A percentile compares a stretch with the other conserved stretches of the same genome.
These are phyloP conservation scores for Salminus brasiliensis DNA, from an alignment of 2,113 vertebrate species.

Conservation along the genomic window DNA sequence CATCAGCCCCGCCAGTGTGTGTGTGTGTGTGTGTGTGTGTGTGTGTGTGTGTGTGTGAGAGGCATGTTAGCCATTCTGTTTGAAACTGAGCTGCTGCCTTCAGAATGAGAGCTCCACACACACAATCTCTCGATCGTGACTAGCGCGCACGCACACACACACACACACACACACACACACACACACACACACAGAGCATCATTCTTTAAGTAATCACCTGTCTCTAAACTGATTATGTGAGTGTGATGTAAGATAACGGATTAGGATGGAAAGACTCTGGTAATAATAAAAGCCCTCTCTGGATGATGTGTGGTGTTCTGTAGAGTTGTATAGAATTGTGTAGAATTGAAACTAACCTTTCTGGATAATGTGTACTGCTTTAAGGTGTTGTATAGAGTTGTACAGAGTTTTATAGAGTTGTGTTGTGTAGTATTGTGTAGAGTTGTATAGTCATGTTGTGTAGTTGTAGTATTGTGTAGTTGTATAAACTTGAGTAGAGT, in stretches of 20 bases:
- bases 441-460: neutral
- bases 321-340: neutral
- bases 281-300: too few relatives aligned
- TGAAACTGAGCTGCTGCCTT: constrained; percentile 55
- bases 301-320: neutral
- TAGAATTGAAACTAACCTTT: neutral
- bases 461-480: neutral
- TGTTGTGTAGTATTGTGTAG: neutral
- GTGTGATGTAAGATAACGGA: too few relatives aligned
- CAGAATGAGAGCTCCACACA: neutral
- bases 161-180: too few relatives aligned
- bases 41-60: constrained; percentile 13
- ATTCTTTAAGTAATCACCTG: too few relatives aligned
- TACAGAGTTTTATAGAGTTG: neutral
- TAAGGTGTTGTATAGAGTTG: neutral
- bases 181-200: too few relatives aligned
- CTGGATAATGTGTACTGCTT: neutral
- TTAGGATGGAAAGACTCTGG: too few relatives aligned
- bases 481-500: neutral
- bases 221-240: too few relatives aligned
- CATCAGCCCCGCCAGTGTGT: constrained; percentile 42
- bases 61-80: constrained; percentile 69
- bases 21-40: constrained; percentile 23
- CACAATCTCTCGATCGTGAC: neutral
- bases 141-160: too few relatives aligned